Evolutionary conservation across 2,113 vertebrate genomes (phyloP).

Genomic region (Solea senegalensis): DNA sequence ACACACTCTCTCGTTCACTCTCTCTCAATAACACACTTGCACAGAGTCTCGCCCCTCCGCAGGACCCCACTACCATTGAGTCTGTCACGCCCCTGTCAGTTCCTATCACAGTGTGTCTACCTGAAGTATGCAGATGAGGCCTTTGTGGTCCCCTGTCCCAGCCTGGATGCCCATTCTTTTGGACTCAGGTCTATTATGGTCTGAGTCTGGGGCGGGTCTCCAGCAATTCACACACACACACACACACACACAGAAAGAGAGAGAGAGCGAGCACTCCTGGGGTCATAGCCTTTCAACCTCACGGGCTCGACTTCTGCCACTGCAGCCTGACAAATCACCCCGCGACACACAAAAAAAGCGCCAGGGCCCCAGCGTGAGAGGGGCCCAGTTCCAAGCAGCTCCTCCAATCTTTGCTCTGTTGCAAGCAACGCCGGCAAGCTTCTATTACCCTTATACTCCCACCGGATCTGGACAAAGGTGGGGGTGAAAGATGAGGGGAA

Average conservation of each 20-base stretch:
- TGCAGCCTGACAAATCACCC: conserved; percentile 94
- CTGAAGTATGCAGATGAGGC: conserved; percentile 97
- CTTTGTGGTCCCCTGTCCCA: conserved; percentile 85
- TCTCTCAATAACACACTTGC: conserved; percentile 40
- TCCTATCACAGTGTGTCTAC: conserved; percentile 96
- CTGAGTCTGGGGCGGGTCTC: conserved; percentile 85
- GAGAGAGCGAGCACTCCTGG: conserved; percentile 84
- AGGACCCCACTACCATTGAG: conserved; percentile 86
- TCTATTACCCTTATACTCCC: conserved; percentile 78
- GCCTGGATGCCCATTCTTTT: conserved; percentile 86
- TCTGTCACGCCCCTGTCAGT: conserved; percentile 96
- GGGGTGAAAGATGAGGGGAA: conserved; percentile 62
- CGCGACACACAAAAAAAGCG: conserved; percentile 89
- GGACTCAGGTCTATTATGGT: conserved; percentile 85
- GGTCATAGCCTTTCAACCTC: conserved; percentile 99
- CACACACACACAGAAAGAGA: conserved; percentile 42
- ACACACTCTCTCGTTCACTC: conserved; percentile 45
- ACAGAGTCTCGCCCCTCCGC: conserved; percentile 56
- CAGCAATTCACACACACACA: conserved; percentile 41
- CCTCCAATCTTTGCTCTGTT: conserved; percentile 72
- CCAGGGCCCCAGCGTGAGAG: conserved; percentile 89
- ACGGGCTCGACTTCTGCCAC: conserved; percentile 99
- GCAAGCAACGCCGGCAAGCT: conserved; percentile 79
- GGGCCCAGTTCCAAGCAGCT: conserved; percentile 65
- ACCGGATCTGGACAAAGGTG: conserved; percentile 85